Conservation (phyloP, 2,888 invertebrate genomes). For the Lasioglossum pauxillum region DNA sequence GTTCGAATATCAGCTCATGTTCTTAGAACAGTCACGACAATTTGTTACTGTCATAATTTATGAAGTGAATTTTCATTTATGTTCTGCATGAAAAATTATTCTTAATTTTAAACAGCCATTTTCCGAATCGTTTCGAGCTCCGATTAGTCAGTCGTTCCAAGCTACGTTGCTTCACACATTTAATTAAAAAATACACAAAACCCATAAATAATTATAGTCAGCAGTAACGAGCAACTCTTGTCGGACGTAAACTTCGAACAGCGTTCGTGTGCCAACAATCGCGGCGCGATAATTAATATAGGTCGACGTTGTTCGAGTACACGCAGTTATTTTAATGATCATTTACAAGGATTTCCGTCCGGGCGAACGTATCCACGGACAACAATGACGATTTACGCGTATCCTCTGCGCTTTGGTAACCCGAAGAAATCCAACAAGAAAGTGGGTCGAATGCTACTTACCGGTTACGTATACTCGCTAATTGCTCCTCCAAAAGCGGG, state of each 20-base stretch:
- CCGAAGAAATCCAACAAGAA: slow-evolving; percentile 36
- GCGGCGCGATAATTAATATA: not conserved
- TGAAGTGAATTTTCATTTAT: no score
- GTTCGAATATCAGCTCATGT: not conserved
- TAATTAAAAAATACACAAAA: not conserved
- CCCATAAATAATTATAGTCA: not conserved
- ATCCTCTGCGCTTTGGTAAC: slow-evolving; percentile 9
- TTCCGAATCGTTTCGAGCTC: no score
- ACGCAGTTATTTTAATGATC: not conserved
- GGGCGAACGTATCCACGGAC: not conserved
- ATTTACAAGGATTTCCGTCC: not conserved
- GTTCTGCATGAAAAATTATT: no score
- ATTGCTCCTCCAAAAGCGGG: slow-evolving; percentile 23
- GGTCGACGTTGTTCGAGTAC: not conserved
- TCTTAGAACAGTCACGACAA: not conserved
- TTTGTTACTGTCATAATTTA: not conserved
- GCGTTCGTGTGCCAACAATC: not conserved
- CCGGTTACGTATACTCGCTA: slow-evolving; percentile 40
- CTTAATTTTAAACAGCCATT: no score
- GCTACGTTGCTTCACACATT: no score
- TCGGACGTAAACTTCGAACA: not conserved
- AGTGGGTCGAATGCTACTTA: slow-evolving; percentile 45
- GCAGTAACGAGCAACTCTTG: not conserved
- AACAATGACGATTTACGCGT: slow-evolving; percentile 15
- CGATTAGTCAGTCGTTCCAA: no score